Evolutionary conservation across 2,888 invertebrate species (phyloP).

Genomic region (Dynastes maya): DNA sequence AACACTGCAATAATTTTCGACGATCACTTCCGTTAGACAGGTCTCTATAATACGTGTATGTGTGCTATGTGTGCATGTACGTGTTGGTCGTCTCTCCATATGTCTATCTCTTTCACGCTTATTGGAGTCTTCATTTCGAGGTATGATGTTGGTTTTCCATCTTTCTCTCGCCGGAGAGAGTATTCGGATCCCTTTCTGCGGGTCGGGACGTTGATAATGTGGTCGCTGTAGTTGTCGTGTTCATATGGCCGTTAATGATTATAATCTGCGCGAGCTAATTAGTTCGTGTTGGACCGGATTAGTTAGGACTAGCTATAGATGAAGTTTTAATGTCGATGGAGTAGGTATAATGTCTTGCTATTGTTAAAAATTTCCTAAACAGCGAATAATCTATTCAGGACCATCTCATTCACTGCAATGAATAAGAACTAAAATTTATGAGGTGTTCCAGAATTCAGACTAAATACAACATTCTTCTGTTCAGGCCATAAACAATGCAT

Average conservation of each 20-base stretch:
- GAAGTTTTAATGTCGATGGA: conserved; percentile 1
- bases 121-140: too few species aligned
- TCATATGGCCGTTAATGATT: conserved; percentile 40
- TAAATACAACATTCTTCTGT: too few species aligned
- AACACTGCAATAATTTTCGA: conserved; percentile 60
- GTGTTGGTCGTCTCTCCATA: not conserved
- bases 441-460: too few species aligned
- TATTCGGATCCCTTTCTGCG: not conserved
- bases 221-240: conserved; percentile 28
- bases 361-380: too few species aligned
- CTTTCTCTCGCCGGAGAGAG: not conserved
- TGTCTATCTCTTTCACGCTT: not conserved
- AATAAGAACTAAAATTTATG: too few species aligned
- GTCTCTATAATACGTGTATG: conserved; percentile 50
- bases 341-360: too few species aligned
- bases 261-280: conserved; percentile 24
- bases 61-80: conserved; percentile 12
- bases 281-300: conserved; percentile 8
- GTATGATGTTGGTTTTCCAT: not conserved
- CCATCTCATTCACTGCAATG: too few species aligned
- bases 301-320: not conserved
- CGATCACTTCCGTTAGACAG: conserved; percentile 59
- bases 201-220: conserved; percentile 19
- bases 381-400: too few species aligned
- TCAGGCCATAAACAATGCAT: too few species aligned